phyloP scores from a whole-genome alignment of 1,140 invertebrate species.

The Neodiprion fabricii region DNA sequence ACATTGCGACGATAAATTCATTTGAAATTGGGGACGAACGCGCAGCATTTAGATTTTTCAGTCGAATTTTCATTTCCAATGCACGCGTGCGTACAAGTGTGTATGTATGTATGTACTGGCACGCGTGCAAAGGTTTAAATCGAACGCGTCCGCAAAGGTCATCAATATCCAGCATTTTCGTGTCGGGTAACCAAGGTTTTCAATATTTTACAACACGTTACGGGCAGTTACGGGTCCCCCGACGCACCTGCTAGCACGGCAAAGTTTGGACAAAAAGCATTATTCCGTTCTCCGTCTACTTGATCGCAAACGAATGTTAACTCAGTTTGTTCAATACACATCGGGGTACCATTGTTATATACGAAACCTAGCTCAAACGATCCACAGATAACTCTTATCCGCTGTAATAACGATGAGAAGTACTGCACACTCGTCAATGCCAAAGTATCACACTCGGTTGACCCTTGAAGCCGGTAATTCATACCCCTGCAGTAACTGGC shows the following conservation, averaged over 20 bases:
- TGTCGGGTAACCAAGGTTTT: slow-evolving; percentile 7
- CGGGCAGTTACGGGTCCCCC: neutral
- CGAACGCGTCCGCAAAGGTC: neutral
- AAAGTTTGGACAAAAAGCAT: neutral
- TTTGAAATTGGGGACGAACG: no score
- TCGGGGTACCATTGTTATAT: neutral
- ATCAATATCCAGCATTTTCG: slow-evolving; percentile 11
- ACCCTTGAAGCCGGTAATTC: neutral
- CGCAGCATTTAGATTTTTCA: no score
- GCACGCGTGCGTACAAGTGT: no score
- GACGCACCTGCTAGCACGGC: neutral
- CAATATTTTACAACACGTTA: neutral
- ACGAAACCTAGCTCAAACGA: neutral
- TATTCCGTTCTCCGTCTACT: neutral
- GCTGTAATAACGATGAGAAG: neutral
- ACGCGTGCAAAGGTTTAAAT: neutral
- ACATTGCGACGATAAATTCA: no score
- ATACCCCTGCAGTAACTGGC: neutral
- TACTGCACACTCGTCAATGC: neutral
- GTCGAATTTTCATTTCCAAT: no score
- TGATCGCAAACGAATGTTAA: neutral
- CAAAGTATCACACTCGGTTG: neutral
- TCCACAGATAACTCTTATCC: neutral
- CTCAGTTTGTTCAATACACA: neutral
- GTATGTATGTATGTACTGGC: no score